Percentiles rank a stretch among this genome's conserved stretches.
These are phyloP conservation scores for Ostrea denselamellosa DNA, from an alignment of 1,140 invertebrate species.

Conservation along the genomic window DNA sequence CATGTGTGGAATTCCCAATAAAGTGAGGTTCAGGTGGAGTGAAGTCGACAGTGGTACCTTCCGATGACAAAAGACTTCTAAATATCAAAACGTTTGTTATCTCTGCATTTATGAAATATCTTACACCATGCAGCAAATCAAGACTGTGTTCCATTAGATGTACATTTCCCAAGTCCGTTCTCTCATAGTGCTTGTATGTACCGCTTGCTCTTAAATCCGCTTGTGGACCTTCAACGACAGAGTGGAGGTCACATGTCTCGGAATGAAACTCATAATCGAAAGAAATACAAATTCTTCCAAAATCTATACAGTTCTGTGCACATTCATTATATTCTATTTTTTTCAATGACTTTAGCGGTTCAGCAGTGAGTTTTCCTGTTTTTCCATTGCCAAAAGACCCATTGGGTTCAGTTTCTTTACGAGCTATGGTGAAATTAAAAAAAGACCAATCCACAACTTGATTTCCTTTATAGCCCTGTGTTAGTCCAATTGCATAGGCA, in stretches of 20 bases:
- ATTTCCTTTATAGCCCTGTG: conserved; percentile 41
- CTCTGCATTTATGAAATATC: conserved; percentile 59
- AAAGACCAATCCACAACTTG: too few relatives aligned
- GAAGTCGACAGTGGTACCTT: conserved; percentile 62
- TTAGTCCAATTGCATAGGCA: conserved; percentile 53
- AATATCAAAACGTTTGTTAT: conserved; percentile 57
- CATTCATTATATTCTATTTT: conserved; percentile 43
- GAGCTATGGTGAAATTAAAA: too few relatives aligned
- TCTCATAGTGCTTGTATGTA: conserved; percentile 58
- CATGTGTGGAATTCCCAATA: conserved; percentile 15
- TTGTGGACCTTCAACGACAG: conserved; percentile 52
- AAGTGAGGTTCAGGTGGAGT: conserved; percentile 59
- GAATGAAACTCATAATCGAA: conserved; percentile 59
- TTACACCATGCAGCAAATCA: conserved; percentile 50
- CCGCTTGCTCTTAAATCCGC: conserved; percentile 52
- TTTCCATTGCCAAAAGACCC: conserved; percentile 3
- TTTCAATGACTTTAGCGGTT: conserved; percentile 26
- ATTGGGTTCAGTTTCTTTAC: too few relatives aligned
- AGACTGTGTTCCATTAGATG: conserved; percentile 42
- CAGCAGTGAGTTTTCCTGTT: conserved; percentile 56
- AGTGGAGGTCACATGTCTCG: conserved; percentile 55
- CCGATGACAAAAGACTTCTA: conserved; percentile 47
- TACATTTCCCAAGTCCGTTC: conserved; percentile 55
- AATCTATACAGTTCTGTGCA: conserved; percentile 54
- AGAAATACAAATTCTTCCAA: conserved; percentile 56